phyloP scores from a whole-genome alignment of 1,140 invertebrate species.

The Pachyrhynchus sulphureomaculatus region DNA sequence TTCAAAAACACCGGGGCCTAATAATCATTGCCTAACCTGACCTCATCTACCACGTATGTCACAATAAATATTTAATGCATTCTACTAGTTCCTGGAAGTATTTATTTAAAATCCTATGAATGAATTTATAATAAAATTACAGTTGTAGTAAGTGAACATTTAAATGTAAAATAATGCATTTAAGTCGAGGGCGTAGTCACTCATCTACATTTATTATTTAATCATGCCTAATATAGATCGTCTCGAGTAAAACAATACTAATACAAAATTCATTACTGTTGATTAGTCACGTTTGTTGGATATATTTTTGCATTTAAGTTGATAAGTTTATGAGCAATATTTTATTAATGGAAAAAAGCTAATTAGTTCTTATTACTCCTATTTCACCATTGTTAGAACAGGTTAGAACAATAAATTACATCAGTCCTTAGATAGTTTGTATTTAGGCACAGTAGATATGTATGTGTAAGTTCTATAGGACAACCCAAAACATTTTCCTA shows the following conservation, averaged over 20 bases:
- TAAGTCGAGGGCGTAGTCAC: conserved; percentile 24
- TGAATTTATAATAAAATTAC: conserved; percentile 26
- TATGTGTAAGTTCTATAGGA: no score
- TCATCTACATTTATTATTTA: conserved; percentile 33
- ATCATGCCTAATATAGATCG: conserved; percentile 23
- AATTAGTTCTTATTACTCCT: no score
- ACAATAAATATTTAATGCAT: conserved; percentile 17
- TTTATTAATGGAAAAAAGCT: background rate
- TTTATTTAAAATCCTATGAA: conserved; percentile 24
- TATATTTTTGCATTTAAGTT: background rate
- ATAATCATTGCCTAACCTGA: conserved; percentile 17
- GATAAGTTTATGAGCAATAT: background rate
- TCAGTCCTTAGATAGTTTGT: no score
- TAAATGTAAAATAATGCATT: conserved; percentile 31
- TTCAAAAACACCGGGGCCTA: no score
- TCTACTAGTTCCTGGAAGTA: conserved; percentile 19
- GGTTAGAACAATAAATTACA: no score
- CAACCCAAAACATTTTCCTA: no score
- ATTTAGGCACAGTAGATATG: no score
- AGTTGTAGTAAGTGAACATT: conserved; percentile 22
- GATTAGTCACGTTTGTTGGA: conserved; percentile 18
- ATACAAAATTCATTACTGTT: conserved; percentile 17
- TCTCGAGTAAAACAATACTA: conserved; percentile 6
- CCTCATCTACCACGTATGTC: conserved; percentile 2
- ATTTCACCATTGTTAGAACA: no score